These are phyloP conservation scores for Mohoua ochrocephala DNA, from an alignment of 2,113 vertebrate species.

Conservation along the genomic window DNA sequence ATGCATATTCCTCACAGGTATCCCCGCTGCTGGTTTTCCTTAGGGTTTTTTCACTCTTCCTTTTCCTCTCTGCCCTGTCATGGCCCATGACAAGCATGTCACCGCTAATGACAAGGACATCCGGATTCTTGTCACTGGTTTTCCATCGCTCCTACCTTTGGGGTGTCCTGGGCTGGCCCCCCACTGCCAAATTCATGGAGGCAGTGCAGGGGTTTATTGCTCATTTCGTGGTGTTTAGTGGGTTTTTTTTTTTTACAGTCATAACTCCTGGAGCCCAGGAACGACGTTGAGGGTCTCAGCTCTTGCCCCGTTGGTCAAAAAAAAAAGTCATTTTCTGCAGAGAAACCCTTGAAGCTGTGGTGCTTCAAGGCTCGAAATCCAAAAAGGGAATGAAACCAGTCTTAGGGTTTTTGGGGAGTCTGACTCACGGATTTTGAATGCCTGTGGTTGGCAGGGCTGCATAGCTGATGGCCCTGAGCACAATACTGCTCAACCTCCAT, in stretches of 20 bases:
- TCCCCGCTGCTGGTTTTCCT: neutral
- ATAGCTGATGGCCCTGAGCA: constrained; percentile 35
- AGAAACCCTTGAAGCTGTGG: neutral
- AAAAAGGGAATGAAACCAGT: constrained; percentile 28
- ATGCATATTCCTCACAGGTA: neutral
- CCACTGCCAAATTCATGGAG: neutral
- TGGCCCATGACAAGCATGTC: neutral
- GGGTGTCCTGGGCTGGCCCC: neutral
- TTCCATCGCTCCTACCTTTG: neutral
- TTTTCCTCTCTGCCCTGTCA: neutral
- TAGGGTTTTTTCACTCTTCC: neutral
- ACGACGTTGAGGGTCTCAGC: neutral
- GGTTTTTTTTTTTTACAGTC: neutral
- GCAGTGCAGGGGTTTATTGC: neutral
- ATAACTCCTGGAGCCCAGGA: neutral
- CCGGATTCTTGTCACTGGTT: neutral
- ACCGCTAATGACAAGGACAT: neutral
- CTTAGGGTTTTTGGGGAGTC: constrained; percentile 32
- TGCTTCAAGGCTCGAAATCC: neutral
- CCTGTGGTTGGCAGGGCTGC: constrained; percentile 41
- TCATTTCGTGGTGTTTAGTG: neutral
- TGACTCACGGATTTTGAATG: constrained; percentile 46
- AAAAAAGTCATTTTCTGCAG: neutral
- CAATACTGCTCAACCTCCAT: constrained; percentile 4
- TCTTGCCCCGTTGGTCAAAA: neutral